Conservation (phyloP, 2,797 vertebrate species). For the Yasuhikotakia modesta region DNA sequence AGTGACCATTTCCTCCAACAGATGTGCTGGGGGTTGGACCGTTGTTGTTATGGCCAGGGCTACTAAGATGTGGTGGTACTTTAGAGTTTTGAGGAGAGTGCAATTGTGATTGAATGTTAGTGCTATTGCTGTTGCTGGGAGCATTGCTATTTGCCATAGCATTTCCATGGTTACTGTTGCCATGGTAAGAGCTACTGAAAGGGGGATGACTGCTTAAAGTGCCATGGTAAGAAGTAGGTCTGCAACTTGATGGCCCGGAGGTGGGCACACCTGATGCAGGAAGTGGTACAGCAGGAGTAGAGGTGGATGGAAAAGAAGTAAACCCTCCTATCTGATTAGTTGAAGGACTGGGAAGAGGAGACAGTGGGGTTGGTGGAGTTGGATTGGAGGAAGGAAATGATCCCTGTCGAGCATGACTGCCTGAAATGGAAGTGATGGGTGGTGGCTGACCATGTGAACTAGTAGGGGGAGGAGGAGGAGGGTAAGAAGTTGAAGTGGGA, state of each 20-base stretch:
- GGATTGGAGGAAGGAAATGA: conserved; percentile 77
- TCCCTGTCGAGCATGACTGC: conserved; percentile 67
- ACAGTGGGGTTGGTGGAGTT: conserved; percentile 77
- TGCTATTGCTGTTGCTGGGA: conserved; percentile 71
- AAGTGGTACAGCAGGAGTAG: conserved; percentile 71
- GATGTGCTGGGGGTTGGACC: conserved; percentile 63
- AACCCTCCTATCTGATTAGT: conserved; percentile 78
- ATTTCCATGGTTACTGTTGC: conserved; percentile 70
- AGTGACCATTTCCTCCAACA: conserved; percentile 65
- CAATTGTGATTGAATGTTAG: conserved; percentile 68
- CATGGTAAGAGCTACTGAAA: conserved; percentile 77
- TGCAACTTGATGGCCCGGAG: conserved; percentile 77
- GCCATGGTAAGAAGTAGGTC: conserved; percentile 76
- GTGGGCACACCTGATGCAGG: conserved; percentile 71
- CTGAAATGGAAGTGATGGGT: conserved; percentile 65
- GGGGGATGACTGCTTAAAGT: conserved; percentile 77
- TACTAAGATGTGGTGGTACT: conserved; percentile 80
- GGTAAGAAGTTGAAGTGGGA: conserved; percentile 69
- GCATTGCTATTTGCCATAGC: conserved; percentile 68
- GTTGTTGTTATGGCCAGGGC: conserved; percentile 67
- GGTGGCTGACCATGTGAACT: conserved; percentile 69
- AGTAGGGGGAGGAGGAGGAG: conserved; percentile 68
- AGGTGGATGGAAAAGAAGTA: conserved; percentile 73
- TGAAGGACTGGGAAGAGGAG: conserved; percentile 79
- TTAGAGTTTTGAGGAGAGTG: conserved; percentile 78